Evolutionary conservation across 2,888 invertebrate species (phyloP).

Genomic region (Anarsia innoxiella): DNA sequence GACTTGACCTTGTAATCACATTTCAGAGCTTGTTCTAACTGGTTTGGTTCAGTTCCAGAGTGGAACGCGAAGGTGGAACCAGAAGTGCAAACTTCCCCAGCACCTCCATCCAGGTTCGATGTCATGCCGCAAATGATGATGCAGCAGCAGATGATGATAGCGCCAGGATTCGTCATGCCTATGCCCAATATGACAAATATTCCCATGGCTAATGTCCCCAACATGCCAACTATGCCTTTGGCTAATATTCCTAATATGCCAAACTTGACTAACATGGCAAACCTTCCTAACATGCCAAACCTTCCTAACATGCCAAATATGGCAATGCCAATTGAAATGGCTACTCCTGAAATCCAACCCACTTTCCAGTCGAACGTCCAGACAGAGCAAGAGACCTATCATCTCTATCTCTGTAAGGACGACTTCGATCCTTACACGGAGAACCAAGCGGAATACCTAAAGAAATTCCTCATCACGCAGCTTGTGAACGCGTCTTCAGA

Average conservation of each 20-base stretch:
- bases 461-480: constrained; percentile 42
- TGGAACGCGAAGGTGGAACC: constrained; percentile 28
- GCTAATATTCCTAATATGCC: too few relatives aligned
- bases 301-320: too few relatives aligned
- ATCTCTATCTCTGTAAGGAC: constrained; percentile 54
- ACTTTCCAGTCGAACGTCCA: background rate
- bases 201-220: constrained; percentile 18
- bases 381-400: background rate
- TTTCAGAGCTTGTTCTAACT: too few relatives aligned
- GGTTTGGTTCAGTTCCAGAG: constrained; percentile 38
- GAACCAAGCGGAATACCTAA: constrained; percentile 38
- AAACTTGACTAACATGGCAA: too few relatives aligned
- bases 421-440: constrained; percentile 46
- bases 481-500: constrained; percentile 38
- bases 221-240: background rate
- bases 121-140: constrained; percentile 14
- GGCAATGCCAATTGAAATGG: too few relatives aligned
- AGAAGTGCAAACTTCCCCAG: too few relatives aligned
- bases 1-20: too few relatives aligned
- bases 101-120: too few relatives aligned
- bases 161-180: too few relatives aligned
- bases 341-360: background rate
- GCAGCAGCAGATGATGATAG: constrained; percentile 21
- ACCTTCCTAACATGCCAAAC: too few relatives aligned
- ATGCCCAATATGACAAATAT: too few relatives aligned